A percentile compares a stretch with the other conserved stretches of the same genome.
These are phyloP conservation scores for Nephrotoma flavescens DNA, from an alignment of 2,888 invertebrate genomes.

Conservation along the genomic window DNA sequence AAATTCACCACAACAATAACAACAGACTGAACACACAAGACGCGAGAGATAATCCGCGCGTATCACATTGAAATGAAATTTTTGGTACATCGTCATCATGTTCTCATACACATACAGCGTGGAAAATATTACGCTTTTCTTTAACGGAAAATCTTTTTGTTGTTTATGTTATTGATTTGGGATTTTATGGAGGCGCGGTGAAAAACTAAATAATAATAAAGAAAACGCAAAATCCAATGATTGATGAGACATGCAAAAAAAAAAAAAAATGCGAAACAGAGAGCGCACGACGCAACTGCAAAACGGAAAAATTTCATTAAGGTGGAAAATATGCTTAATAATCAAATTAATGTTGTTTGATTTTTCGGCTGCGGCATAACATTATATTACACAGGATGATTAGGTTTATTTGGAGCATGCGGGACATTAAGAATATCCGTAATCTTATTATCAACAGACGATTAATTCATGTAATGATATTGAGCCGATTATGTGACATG, in stretches of 20 bases:
- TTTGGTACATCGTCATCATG: background rate
- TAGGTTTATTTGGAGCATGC: background rate
- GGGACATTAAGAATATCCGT: background rate
- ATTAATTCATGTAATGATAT: background rate
- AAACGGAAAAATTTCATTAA: background rate
- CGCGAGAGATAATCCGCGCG: background rate
- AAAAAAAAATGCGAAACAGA: background rate
- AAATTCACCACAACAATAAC: background rate
- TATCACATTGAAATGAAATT: background rate
- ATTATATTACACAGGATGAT: background rate
- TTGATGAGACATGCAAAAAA: background rate
- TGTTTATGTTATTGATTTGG: background rate
- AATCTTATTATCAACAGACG: background rate
- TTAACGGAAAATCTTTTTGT: background rate
- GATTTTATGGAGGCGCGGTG: background rate
- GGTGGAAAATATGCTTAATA: background rate
- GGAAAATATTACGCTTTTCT: background rate
- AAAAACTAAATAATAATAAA: background rate
- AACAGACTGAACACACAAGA: background rate
- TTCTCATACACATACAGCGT: background rate
- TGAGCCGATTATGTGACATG: background rate
- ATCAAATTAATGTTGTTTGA: background rate
- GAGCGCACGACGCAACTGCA: background rate
- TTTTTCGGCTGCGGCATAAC: background rate
- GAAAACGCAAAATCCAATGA: background rate